A percentile compares a stretch with the other conserved stretches of the same genome.
phyloP scores from a whole-genome alignment of 2,888 invertebrate genomes.

The Neuroscelio doddi region DNA sequence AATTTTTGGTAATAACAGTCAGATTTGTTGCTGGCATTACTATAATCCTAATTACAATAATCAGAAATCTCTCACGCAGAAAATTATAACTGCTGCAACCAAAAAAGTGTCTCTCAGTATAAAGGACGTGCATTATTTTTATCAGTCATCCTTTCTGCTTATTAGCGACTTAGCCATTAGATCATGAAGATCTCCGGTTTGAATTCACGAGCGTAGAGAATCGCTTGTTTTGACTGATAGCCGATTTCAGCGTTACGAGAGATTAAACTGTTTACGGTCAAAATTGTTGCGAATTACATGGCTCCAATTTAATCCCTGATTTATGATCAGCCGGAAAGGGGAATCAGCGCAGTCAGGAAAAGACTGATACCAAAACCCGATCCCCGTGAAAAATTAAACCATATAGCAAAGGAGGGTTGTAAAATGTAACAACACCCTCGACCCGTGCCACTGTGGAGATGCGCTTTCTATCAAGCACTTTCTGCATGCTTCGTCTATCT shows the following conservation, averaged over 20 bases:
- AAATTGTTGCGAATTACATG: slow-evolving; percentile 67
- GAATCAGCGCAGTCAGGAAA: slow-evolving; percentile 30
- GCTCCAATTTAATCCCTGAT: slow-evolving; percentile 67
- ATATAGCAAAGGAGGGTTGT: slow-evolving; percentile 46
- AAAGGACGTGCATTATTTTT: neutral
- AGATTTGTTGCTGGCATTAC: no score
- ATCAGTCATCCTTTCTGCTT: slow-evolving; percentile 12
- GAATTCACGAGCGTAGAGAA: slow-evolving; percentile 58
- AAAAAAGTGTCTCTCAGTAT: no score
- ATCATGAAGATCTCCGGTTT: slow-evolving; percentile 10
- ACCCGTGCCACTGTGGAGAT: slow-evolving; percentile 51
- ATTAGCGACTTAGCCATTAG: slow-evolving; percentile 27
- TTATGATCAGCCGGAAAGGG: slow-evolving; percentile 56
- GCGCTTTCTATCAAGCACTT: slow-evolving; percentile 20
- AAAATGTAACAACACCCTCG: slow-evolving; percentile 54
- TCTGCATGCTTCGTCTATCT: slow-evolving; percentile 25
- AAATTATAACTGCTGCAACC: no score
- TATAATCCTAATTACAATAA: no score
- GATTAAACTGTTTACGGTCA: slow-evolving; percentile 70
- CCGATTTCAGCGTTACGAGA: slow-evolving; percentile 56
- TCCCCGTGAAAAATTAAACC: slow-evolving; percentile 69
- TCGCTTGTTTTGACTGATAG: slow-evolving; percentile 70
- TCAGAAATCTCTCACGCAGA: no score
- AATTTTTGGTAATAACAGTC: no score
- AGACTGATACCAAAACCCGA: slow-evolving; percentile 52